Evolutionary conservation across 2,888 invertebrate species (phyloP), one percentile per base, ranked within the genome.

Genomic region (Tuberolachnus salignus): DNA sequence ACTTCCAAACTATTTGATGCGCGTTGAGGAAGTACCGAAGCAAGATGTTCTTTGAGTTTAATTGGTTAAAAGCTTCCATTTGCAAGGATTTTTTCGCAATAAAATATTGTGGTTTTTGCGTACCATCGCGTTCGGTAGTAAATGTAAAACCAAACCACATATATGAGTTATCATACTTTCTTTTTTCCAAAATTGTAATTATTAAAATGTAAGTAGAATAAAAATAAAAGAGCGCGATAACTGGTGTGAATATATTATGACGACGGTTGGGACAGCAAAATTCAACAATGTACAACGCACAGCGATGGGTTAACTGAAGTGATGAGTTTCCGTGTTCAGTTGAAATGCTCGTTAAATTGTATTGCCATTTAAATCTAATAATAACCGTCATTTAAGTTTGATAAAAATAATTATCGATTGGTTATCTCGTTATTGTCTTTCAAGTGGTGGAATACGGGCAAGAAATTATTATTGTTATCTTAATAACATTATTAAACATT

Each of bases 21-120:
- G 44, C 16, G 42, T 64, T 34, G 64, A 64, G 34, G 34, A n/a
- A n/a, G 64, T 42, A 64, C 14, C n/a, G 64, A 64, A 64, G n/a
- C 44, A 19, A 34, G n/a, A 34, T 42, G 64, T 42, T 42, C 42
- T 64, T 64, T 42, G 4, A 64, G 64, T 10, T 64, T 42, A 2
- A 19, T 16, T 64, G n/a, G 42, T 64, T 64, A n/a, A 42, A 64
- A 44, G n/a, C 19, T 42, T 4, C 42, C 64, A 42, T 64, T 64
- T 64, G 64, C 42, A 44, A 64, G 42, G 0, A 42, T 42, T 64
- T 64, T 34, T 61, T 26, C 61, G 61, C 61, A 46, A 57, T 55
- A 57, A 23, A 57, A n/a, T 11, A 23, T 23, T 57, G 23, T 57
- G 23, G 55, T 55, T 6, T 55, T 55, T 14, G 14, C 14, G 46